Conservation (phyloP, 2,888 invertebrate genomes). For the Dinocampus coccinellae region DNA sequence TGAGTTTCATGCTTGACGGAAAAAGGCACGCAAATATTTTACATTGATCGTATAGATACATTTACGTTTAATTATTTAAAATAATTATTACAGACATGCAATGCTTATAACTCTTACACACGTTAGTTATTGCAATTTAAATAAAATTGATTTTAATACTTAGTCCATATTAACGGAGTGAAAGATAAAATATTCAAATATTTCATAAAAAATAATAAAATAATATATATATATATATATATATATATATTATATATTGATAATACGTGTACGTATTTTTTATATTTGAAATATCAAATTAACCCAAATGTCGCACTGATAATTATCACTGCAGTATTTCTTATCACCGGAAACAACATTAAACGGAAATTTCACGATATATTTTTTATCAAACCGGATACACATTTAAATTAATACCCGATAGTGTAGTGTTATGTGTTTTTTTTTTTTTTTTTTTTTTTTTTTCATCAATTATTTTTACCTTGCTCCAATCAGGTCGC, state of each 20-base stretch:
- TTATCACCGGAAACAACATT: background rate
- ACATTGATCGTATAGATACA: background rate
- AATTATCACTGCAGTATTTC: background rate
- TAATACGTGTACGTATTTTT: no score
- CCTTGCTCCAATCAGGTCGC: constrained; percentile 79
- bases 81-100: background rate
- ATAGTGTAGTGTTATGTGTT: background rate
- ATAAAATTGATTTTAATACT: background rate
- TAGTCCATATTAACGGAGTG: no score
- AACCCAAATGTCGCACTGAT: no score
- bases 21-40: constrained; percentile 10
- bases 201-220: constrained; percentile 6
- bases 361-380: background rate
- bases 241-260: no score
- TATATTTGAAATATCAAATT: no score
- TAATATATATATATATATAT: no score
- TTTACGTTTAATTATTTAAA: background rate
- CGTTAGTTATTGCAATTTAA: background rate
- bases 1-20: background rate
- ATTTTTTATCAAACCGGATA: background rate
- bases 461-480: constrained; percentile 61
- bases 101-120: background rate
- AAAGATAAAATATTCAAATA: no score
- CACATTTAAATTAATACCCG: no score
- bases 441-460: no score